Evolutionary conservation across 2,113 vertebrate species (phyloP).

Genomic region (Eulacestoma nigropectus): DNA sequence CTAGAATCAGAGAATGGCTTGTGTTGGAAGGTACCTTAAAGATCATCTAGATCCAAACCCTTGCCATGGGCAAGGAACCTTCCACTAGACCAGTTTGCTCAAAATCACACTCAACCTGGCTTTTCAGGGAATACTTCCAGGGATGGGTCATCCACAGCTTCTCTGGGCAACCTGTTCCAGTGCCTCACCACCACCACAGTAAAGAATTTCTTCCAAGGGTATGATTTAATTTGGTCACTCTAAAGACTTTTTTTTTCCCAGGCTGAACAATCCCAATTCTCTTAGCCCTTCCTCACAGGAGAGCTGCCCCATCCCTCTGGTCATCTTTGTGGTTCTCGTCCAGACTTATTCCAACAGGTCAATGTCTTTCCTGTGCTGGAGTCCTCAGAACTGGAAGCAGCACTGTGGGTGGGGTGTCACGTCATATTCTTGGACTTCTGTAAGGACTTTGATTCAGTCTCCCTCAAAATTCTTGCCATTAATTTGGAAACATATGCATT

Average conservation of each 20-base stretch:
- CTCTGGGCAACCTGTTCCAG: background rate
- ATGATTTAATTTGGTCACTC: background rate
- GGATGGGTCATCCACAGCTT: background rate
- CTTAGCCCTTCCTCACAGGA: background rate
- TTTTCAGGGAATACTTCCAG: background rate
- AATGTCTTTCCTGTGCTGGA: background rate
- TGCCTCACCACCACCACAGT: background rate
- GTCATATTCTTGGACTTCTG: background rate
- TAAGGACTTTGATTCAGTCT: background rate
- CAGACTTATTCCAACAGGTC: background rate
- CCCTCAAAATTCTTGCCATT: background rate
- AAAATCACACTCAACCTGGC: too few species aligned
- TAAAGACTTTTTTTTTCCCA: background rate
- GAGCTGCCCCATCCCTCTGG: too few species aligned
- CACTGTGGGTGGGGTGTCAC: fast-evolving
- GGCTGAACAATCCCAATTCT: background rate
- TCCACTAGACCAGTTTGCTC: background rate
- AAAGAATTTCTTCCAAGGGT: background rate
- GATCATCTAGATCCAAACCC: too few species aligned
- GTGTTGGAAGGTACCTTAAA: background rate
- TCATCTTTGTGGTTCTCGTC: background rate
- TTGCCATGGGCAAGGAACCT: background rate
- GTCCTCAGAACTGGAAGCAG: background rate
- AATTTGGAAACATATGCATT: background rate
- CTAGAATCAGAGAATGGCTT: background rate